phyloP scores from a whole-genome alignment of 2,113 vertebrate genomes.

The Callocephalon fimbriatum region DNA sequence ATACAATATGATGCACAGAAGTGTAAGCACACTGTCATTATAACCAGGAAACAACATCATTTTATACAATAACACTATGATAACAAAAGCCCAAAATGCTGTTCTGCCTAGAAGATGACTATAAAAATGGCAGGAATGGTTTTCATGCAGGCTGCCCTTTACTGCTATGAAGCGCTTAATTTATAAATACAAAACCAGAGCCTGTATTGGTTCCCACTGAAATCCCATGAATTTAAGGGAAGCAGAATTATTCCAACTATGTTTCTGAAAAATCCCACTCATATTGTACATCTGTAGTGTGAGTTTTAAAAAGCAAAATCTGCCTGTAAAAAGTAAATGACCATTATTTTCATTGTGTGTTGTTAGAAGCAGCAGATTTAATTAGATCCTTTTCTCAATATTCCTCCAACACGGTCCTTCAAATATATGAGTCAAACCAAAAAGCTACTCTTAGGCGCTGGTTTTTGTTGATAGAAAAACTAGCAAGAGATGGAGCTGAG shows the following conservation, averaged over 20 bases:
- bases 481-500: neutral
- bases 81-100: neutral
- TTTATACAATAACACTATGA: neutral
- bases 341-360: accelerated
- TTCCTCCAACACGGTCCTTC: neutral
- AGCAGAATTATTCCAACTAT: neutral
- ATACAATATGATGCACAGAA: neutral
- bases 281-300: accelerated
- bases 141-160: neutral
- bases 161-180: neutral
- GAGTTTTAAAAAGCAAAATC: neutral
- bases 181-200: neutral
- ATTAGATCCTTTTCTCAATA: neutral
- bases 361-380: neutral
- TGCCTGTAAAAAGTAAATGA: neutral
- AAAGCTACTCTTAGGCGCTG: neutral
- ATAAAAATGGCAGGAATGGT: neutral
- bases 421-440: accelerated
- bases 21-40: neutral
- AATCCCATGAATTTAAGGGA: neutral
- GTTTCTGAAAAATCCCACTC: neutral
- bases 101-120: neutral
- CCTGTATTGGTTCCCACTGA: neutral
- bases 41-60: neutral
- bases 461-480: neutral